Evolutionary conservation across 2,113 vertebrate species (phyloP).

Genomic region (Dicrurus megarhynchus): DNA sequence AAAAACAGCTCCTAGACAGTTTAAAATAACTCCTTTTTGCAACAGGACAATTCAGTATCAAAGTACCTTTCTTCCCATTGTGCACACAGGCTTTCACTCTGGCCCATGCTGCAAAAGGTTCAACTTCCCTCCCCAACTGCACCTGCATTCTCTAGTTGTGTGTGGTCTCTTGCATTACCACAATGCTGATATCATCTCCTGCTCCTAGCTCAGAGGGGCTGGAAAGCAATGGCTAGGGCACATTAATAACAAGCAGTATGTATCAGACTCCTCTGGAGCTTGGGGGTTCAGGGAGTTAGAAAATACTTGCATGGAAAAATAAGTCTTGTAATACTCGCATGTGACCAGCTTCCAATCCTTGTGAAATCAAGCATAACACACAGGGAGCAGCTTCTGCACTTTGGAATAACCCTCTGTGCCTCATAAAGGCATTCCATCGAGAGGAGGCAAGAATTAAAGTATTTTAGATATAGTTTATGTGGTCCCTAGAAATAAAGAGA

Average conservation of each 20-base stretch:
- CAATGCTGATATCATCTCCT: neutral
- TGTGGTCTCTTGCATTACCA: neutral
- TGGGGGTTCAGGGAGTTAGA: neutral
- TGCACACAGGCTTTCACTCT: neutral
- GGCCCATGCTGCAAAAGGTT: neutral
- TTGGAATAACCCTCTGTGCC: neutral
- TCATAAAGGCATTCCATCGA: neutral
- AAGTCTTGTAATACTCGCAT: neutral
- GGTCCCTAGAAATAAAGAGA: neutral
- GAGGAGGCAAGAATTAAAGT: neutral
- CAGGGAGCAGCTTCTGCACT: neutral
- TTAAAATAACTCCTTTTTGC: neutral
- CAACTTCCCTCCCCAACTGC: neutral
- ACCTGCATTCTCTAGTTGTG: neutral
- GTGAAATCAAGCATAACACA: neutral
- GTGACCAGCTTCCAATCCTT: neutral
- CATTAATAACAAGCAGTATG: neutral
- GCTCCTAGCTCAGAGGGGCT: neutral
- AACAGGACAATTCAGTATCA: neutral
- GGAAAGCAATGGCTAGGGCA: neutral
- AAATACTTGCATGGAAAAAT: neutral
- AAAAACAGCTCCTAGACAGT: neutral
- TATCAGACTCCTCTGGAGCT: neutral
- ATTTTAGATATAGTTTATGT: neutral
- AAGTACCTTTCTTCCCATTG: neutral